Evolutionary conservation across 2,797 vertebrate species (phyloP).

Genomic region (Tadarida brasiliensis): DNA sequence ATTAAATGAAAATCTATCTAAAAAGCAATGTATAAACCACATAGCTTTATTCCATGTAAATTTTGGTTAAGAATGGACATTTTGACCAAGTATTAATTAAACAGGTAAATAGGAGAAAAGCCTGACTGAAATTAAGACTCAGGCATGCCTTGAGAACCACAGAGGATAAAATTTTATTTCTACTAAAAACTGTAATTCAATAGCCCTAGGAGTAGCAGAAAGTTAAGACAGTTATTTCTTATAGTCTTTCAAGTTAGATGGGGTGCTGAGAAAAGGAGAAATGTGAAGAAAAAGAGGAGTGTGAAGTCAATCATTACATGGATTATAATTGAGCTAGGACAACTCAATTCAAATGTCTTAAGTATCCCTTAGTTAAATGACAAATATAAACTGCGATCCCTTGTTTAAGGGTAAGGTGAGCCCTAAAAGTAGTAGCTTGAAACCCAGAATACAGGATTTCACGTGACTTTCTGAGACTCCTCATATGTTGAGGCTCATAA

Average conservation of each 20-base stretch:
- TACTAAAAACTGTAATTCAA: background rate
- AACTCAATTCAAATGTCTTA: slow-evolving; percentile 61
- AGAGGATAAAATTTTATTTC: background rate
- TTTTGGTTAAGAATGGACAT: background rate
- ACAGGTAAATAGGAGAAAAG: background rate
- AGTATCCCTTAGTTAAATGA: slow-evolving; percentile 69
- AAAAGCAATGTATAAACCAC: slow-evolving; percentile 14
- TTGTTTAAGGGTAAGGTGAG: slow-evolving; percentile 45
- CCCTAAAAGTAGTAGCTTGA: background rate
- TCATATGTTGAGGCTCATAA: background rate
- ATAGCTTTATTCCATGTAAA: background rate
- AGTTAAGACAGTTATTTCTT: slow-evolving; percentile 18
- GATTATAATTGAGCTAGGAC: slow-evolving; percentile 53
- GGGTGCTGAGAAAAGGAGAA: background rate
- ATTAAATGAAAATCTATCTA: slow-evolving; percentile 42
- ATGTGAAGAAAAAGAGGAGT: background rate
- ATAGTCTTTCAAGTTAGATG: background rate
- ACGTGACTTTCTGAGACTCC: background rate
- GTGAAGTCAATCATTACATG: slow-evolving; percentile 24
- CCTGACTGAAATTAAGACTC: background rate
- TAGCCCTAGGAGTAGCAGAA: background rate
- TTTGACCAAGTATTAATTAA: slow-evolving; percentile 36
- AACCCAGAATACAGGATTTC: background rate
- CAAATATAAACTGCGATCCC: slow-evolving; percentile 59
- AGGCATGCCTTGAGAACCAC: background rate